A percentile compares a stretch with the other conserved stretches of the same genome.
Evolutionary conservation across 2,797 vertebrate genomes (phyloP).

Genomic region (Coilia nasus): DNA sequence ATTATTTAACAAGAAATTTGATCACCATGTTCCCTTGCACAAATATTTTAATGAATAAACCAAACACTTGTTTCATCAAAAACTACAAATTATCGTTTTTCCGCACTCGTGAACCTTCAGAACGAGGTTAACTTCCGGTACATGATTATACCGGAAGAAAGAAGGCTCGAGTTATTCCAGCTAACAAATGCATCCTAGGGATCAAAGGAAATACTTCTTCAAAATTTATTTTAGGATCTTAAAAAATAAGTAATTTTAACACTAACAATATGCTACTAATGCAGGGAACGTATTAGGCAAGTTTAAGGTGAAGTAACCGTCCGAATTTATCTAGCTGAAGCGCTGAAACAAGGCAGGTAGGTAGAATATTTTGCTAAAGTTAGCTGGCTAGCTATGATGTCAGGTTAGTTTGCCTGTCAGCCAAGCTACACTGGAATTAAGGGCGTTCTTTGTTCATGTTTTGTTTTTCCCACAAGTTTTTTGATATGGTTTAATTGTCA

Average conservation of each 20-base stretch:
- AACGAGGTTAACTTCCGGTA: conserved; percentile 40
- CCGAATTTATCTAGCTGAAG: conserved; percentile 67
- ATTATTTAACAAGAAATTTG: too few species aligned
- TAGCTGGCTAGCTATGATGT: conserved; percentile 9
- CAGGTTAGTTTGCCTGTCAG: background rate
- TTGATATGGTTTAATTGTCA: background rate
- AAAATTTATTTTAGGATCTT: background rate
- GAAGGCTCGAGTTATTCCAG: background rate
- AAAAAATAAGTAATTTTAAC: conserved; percentile 27
- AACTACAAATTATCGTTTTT: background rate
- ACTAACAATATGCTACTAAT: conserved; percentile 66
- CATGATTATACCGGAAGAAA: conserved; percentile 46
- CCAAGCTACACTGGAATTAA: background rate
- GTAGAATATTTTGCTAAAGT: conserved; percentile 42
- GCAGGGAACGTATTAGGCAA: conserved; percentile 56
- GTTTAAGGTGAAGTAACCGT: conserved; percentile 46
- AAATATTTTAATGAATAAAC: too few species aligned
- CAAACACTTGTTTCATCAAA: background rate
- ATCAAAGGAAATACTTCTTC: conserved; percentile 12
- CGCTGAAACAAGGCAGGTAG: conserved; percentile 73
- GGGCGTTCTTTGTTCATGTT: background rate
- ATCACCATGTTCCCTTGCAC: too few species aligned
- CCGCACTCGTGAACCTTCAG: background rate
- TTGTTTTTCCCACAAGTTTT: background rate
- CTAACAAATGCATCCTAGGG: conserved; percentile 12